Evolutionary conservation across 1,140 invertebrate genomes (phyloP), one percentile per base, ranked within the genome.

Genomic region (Macrobrachium nipponense): DNA sequence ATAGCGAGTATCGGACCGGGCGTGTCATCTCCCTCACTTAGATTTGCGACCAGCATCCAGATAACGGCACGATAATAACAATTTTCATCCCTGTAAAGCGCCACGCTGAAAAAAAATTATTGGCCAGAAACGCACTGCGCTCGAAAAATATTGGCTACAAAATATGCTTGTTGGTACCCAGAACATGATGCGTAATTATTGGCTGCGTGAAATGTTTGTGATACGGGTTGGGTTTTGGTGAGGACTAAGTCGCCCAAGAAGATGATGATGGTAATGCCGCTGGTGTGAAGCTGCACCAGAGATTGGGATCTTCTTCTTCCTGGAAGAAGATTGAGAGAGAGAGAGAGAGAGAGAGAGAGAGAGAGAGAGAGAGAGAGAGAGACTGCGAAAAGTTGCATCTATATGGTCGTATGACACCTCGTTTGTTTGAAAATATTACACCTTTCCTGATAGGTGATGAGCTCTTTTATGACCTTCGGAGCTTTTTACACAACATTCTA

Each of bases 11-110:
- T 82, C 81, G 43, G 66, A 59, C 18, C 17, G 64, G 20, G 58
- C 61, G 84, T 86, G 84, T 86, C 84, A 80, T 86, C 84, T 86
- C 84, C 68, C 78, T 75, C 84, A 80, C 84, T 51, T 68, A 61
- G 84, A 86, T 86, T 86, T 86, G 84, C 84, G 68, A 76, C 61
- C 27, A 51, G 27, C 44, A 18, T 60, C 76, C 20, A 86, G 84
- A 86, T 86, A 76, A 59, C 66, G 17, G 59, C 43, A 27, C 51
- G 84, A 86, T 86, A 86, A 86, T 86, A 70, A 80, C 84, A 86
- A 80, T 86, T 86, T 86, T 86, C 84, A 75, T 73, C 77, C 80
- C 84, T 75, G 84, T 86, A 86, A 86, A 76, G 77, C 84, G 77
- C 84, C 77, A 66, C 64, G 80, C 84, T 77, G 20, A 72, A 76